Evolutionary conservation across 2,888 invertebrate genomes (phyloP), one percentile per base, ranked within the genome.

Genomic region (Lydus trimaculatus): DNA sequence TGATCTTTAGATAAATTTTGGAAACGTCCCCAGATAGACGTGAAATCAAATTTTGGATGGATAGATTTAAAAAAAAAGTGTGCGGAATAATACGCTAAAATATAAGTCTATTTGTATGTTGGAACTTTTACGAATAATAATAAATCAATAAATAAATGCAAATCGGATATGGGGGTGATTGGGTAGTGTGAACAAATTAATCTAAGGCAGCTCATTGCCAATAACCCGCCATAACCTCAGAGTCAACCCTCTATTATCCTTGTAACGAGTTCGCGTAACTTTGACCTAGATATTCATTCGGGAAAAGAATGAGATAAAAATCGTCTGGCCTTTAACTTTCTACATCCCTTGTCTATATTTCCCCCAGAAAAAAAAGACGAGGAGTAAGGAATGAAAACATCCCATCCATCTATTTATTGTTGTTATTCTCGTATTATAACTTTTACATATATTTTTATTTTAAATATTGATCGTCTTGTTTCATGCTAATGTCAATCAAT

Each of bases 201-300:
- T 77, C 74, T 70, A 65, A 75, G 73, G 58, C 73, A 74, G 77
- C 78, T 80, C 79, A 80, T 81, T 80, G 81, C 79, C 81, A 80
- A 81, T 81, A 81, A 81, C 79, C 80, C 75, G 76, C 75, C 72
- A 78, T 76, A 76, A 77, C 78, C 76, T 72, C 74, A 61, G 63
- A 67, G 67, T 69, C 73, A 73, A 75, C 76, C 79, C 79, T 76
- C 81, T 76, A 82, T 82, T 82, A 82, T 82, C 82, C 79, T 78
- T 77, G 79, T 83, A 83, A 80, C 80, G 78, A 83, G 81, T 83
- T 82, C 81, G 79, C 80, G 80, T 82, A 83, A 83, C 83, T 83
- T 83, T 83, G 83, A 83, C 83, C 83, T 79, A 83, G 83, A 83
- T 83, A 83, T 82, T 79, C 80, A 79, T 79, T 78, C 80, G 78